phyloP scores from a whole-genome alignment of 2,888 invertebrate species.

The Orchesellides sinensis region DNA sequence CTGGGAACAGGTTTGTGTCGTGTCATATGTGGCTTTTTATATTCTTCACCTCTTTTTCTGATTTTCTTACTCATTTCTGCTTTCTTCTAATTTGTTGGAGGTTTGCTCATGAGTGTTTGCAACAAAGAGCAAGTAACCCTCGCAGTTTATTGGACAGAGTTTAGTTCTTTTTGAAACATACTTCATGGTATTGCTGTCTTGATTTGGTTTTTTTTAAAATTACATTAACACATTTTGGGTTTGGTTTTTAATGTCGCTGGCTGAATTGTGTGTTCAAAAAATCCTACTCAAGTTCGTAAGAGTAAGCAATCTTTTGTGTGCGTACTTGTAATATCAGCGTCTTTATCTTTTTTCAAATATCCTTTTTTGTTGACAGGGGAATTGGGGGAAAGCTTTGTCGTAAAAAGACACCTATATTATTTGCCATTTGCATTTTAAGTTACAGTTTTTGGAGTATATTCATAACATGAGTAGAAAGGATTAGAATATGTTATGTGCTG shows the following conservation, averaged over 20 bases:
- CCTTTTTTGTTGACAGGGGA: conserved; percentile 1
- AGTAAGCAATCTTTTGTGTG: neutral
- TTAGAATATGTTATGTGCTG: too few relatives aligned
- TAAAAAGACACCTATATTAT: neutral
- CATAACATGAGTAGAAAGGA: too few relatives aligned
- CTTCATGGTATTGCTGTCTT: too few relatives aligned
- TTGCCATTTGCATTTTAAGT: too few relatives aligned
- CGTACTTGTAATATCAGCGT: too few relatives aligned
- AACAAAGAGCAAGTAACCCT: too few relatives aligned
- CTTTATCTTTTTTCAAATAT: too few relatives aligned
- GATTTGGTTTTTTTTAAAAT: neutral
- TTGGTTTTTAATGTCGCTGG: conserved; percentile 2
- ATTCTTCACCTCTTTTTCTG: neutral
- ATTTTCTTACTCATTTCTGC: neutral
- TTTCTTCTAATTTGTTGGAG: neutral
- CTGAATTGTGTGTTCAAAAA: conserved; percentile 11
- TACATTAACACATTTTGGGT: neutral
- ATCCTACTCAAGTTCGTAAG: neutral
- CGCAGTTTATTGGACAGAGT: neutral
- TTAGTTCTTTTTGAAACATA: too few relatives aligned
- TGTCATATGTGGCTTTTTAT: conserved; percentile 56
- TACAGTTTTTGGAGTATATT: too few relatives aligned
- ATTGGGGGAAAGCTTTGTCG: neutral
- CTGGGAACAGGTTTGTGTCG: conserved; percentile 71
- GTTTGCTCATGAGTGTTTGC: too few relatives aligned